phyloP scores from a whole-genome alignment of 2,888 invertebrate species.

The Torymus tubicola region DNA sequence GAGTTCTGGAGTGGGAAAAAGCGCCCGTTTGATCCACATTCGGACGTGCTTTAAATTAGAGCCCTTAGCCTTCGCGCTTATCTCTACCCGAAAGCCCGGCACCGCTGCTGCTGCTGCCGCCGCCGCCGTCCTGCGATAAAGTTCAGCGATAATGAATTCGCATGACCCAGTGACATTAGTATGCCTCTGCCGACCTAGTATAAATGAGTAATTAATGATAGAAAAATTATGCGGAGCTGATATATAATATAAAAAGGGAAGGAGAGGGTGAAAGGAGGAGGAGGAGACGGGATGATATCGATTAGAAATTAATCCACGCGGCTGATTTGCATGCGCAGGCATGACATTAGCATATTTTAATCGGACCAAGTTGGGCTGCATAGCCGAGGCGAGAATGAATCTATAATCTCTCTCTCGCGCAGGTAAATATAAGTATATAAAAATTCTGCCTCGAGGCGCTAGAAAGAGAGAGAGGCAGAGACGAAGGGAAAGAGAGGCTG shows the following conservation, averaged over 20 bases:
- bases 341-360: conserved; percentile 38
- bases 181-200: conserved; percentile 42
- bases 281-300: conserved; percentile 16
- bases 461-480: background rate
- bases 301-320: conserved; percentile 36
- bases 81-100: conserved; percentile 11
- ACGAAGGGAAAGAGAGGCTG: too few species aligned
- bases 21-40: conserved; percentile 44
- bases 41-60: conserved; percentile 50
- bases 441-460: background rate
- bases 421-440: conserved; percentile 2
- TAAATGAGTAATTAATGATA: conserved; percentile 53
- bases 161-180: conserved; percentile 52
- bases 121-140: conserved; percentile 33
- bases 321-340: conserved; percentile 5
- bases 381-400: too few species aligned
- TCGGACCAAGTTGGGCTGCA: conserved; percentile 2
- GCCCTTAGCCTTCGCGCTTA: conserved; percentile 29
- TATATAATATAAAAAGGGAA: too few species aligned
- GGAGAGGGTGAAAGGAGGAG: too few species aligned
- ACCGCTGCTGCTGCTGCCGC: too few species aligned
- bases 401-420: too few species aligned
- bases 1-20: conserved; percentile 12
- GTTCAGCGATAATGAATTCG: conserved; percentile 53
- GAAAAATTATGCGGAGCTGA: conserved; percentile 21